Base-by-base conservation (phyloP, 2,113 vertebrate species). In the Pleuronectes platessa region DNA sequence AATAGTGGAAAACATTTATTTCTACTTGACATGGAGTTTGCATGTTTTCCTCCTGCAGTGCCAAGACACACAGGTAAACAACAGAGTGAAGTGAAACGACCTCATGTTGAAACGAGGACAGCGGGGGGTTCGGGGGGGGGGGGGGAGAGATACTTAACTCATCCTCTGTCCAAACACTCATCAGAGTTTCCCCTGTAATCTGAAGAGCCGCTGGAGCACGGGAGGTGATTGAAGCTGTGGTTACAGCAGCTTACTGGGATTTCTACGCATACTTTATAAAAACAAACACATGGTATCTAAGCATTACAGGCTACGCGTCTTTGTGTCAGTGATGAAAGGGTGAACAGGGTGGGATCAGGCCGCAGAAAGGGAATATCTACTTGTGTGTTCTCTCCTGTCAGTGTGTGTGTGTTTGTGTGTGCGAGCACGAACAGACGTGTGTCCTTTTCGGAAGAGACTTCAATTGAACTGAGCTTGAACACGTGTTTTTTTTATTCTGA, bases 281-380 rank as follows among this genome's bases (percentile, higher is more conserved):
- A 85, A 85, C 84, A 89, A 84, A 82, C 73, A 74, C 20, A 62
- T 13, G 68, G 78, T 79, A 74, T 88, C 83, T 55, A 86, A 73
- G 82, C 66, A 80, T 77, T 64, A 78, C 1, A 15, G 59, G 62
- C n/a, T 63, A 8, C 24, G 31, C 3, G 20, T 78, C 61, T 73
- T 49, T 74, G 59, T 68, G 37, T 68, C 40, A 69, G 61, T 61
- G 81, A 72, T 59, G 55, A 78, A 79, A 82, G 66, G 61, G 23
- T 6, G 26, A 85, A 64, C 27, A 5, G 35, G 58, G 55, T 27
- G 31, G 27, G 23, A 82, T 15, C 40, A 7, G 47, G 47, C 47
- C 45, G 2, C 14, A 18, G 65, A 60, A 51, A 40, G 23, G 27
- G 23, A 80, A 74, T 21, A 65, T 61, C 70, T 65, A 58, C 58